A percentile compares a stretch with the other conserved stretches of the same genome.
Evolutionary conservation across 2,888 invertebrate species (phyloP).

Genomic region (Rugalucina vietnamica): DNA sequence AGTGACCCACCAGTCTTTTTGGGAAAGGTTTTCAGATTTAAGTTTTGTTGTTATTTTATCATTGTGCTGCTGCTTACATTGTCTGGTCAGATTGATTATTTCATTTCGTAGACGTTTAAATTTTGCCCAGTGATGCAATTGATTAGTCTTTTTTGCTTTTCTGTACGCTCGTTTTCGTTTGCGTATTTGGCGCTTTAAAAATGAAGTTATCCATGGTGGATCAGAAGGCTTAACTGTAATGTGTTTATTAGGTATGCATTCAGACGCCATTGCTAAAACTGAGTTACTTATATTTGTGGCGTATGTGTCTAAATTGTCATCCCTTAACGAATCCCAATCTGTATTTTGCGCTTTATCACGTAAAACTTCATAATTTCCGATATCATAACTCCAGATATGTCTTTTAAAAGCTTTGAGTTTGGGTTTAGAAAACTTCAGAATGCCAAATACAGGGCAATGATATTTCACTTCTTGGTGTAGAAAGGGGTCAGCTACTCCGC

Average conservation of each 20-base stretch:
- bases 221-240: neutral
- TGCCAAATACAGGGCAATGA: too few species aligned
- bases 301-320: slow-evolving; percentile 4
- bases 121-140: neutral
- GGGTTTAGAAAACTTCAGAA: neutral
- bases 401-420: neutral
- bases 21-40: neutral
- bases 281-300: neutral
- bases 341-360: neutral
- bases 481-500: neutral
- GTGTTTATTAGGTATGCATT: slow-evolving; percentile 1
- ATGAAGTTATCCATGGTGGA: neutral
- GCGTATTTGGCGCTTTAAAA: neutral
- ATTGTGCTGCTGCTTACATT: neutral
- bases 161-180: slow-evolving; percentile 8
- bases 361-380: slow-evolving; percentile 1
- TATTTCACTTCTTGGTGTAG: neutral
- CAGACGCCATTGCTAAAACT: neutral
- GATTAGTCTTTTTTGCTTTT: slow-evolving; percentile 3
- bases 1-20: neutral
- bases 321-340: neutral
- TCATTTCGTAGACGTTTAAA: neutral
- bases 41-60: neutral
- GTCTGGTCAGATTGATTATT: neutral
- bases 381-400: slow-evolving; percentile 16